A percentile compares a stretch with the other conserved stretches of the same genome.
Evolutionary conservation across 2,888 invertebrate species (phyloP).

Genomic region (Vesta saturnalis): DNA sequence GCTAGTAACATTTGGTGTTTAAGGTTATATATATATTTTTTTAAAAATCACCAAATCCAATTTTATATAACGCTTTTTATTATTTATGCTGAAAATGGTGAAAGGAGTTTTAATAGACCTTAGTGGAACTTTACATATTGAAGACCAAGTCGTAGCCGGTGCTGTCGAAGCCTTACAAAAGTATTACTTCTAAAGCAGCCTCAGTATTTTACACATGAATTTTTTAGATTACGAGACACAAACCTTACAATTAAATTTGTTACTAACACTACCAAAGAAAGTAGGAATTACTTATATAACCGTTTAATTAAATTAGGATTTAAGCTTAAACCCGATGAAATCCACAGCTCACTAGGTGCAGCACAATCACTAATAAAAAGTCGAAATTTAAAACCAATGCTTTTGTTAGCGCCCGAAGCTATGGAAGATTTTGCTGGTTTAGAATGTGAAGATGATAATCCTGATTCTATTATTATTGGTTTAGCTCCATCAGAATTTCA

Average conservation of each 20-base stretch:
- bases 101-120: slow-evolving; percentile 77
- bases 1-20: no score
- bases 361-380: slow-evolving; percentile 69
- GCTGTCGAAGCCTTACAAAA: slow-evolving; percentile 74
- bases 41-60: no score
- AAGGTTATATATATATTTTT: no score
- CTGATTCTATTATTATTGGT: slow-evolving; percentile 81
- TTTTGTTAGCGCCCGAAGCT: slow-evolving; percentile 77
- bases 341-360: slow-evolving; percentile 81
- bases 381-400: slow-evolving; percentile 72
- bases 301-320: slow-evolving; percentile 76
- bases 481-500: slow-evolving; percentile 81
- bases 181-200: no score
- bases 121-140: slow-evolving; percentile 85
- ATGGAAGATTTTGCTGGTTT: slow-evolving; percentile 78
- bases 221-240: slow-evolving; percentile 66
- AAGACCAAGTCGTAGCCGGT: slow-evolving; percentile 72
- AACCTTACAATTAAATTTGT: slow-evolving; percentile 77
- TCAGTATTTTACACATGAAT: no score
- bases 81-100: slow-evolving; percentile 61
- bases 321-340: slow-evolving; percentile 70
- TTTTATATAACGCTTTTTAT: no score
- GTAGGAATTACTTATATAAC: slow-evolving; percentile 68
- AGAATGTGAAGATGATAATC: slow-evolving; percentile 60
- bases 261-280: slow-evolving; percentile 89